Percentiles rank a stretch among this genome's conserved stretches.
Evolutionary conservation across 2,888 invertebrate species (phyloP).

Genomic region (Oasisia sp.): DNA sequence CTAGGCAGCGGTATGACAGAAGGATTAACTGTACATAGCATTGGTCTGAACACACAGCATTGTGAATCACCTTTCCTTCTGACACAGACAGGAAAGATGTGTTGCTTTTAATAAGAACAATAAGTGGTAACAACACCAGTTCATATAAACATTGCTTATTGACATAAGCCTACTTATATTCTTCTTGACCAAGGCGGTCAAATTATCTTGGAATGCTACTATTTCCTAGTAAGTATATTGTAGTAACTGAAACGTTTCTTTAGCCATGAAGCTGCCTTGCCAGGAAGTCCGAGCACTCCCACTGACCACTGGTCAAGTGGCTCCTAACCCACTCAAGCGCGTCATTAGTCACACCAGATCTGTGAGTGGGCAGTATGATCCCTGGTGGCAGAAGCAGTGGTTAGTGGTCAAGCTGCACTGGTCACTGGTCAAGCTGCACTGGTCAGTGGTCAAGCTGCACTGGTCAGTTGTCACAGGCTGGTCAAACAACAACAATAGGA

Average conservation of each 20-base stretch:
- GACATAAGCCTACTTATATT: no score
- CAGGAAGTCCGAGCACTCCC: no score
- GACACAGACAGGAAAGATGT: background rate
- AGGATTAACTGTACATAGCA: background rate
- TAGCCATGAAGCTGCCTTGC: no score
- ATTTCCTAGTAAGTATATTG: no score
- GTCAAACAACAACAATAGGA: background rate
- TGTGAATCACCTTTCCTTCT: background rate
- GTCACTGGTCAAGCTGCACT: background rate
- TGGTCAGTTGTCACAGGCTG: background rate
- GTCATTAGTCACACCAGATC: background rate
- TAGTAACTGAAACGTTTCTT: no score
- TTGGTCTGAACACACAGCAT: background rate
- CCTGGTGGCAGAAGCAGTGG: background rate
- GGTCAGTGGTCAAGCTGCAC: background rate
- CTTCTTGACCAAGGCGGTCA: no score
- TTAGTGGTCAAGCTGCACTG: background rate
- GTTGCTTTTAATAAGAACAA: background rate
- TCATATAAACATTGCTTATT: no score
- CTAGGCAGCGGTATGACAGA: no score
- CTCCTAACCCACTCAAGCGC: background rate
- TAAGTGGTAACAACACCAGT: no score
- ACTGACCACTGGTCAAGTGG: background rate
- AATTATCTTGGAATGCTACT: no score
- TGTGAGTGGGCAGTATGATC: background rate